Percentiles rank a stretch among this genome's conserved stretches.
These are phyloP conservation scores for Sterrhoptilus dennistouni DNA, from an alignment of 2,113 vertebrate species.

Conservation along the genomic window DNA sequence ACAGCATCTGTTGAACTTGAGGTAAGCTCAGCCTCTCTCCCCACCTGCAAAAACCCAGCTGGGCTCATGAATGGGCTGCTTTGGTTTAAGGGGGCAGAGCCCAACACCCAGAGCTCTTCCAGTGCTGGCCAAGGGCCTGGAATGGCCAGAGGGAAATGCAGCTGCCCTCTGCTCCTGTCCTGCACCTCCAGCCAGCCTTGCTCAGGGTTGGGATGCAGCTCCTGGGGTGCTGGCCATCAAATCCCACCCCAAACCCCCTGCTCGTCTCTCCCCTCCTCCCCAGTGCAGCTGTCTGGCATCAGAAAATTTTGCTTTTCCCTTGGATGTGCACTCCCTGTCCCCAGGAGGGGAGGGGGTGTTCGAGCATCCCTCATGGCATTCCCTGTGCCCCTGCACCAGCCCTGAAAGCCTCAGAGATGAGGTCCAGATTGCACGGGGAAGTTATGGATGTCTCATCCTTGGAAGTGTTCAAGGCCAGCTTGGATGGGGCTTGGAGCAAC, in stretches of 20 bases:
- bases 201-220: not conserved
- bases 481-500: too few relatives aligned
- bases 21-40: not conserved
- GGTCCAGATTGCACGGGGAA: too few relatives aligned
- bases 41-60: not conserved
- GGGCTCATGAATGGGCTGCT: not conserved
- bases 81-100: not conserved
- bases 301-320: not conserved
- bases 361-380: rapidly evolving
- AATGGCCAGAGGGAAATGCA: not conserved
- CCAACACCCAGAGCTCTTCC: not conserved
- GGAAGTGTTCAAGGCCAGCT: too few relatives aligned
- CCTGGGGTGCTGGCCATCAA: not conserved
- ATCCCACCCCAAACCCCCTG: not conserved
- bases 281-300: not conserved
- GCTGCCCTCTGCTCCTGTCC: not conserved
- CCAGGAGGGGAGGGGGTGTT: not conserved
- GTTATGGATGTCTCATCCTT: too few relatives aligned
- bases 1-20: not conserved
- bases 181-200: not conserved
- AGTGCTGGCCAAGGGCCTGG: not conserved
- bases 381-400: rapidly evolving
- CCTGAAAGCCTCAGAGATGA: not conserved
- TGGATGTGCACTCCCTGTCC: rapidly evolving
- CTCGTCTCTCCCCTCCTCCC: not conserved